Base-by-base conservation (phyloP, 2,113 vertebrate species). In the Azemiops feae region DNA sequence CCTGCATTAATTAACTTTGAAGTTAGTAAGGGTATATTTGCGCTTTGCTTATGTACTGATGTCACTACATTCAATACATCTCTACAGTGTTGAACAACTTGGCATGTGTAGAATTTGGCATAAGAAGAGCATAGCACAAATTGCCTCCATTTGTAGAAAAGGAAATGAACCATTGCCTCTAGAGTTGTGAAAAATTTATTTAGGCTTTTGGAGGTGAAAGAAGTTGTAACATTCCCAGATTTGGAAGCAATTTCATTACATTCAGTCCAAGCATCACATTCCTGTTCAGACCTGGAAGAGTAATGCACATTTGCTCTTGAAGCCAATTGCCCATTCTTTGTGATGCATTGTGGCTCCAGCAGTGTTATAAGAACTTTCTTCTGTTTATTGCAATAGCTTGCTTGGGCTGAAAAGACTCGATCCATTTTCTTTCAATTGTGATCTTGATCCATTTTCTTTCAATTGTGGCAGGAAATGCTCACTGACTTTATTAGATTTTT, bases 31-130 rank as follows among this genome's bases (percentile, higher is more conserved):
- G 34, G n/a, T 54, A 64, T 18, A 25, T n/a, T 95, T 92, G 86
- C 14, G 87, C 86, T 64, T 89, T 52, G 23, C 58, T 94, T 94
- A 95, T 92, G 92, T 92, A 88, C 25, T 55, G 7, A 43, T 89
- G 85, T 89, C 25, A 74, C 60, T 47, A 34, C 1, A 74, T 39
- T 57, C 39, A 5, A 39, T 39, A 23, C 34, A 18, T 30, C 47
- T 58, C 57, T 88, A 53, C 27, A 69, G 54, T 18, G 8, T 52
- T 69, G 85, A 22, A 64, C 20, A 30, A 10, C 27, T 69, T 88
- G 20, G 22, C 58, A 39, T 34, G 2, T 18, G 18, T 22, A 81
- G n/a, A 81, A 1, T 43, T 43, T 81, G 74, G 74, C 74, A 81
- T 43, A 22, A 81, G 74, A 81, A 81, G 74, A 39, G 7, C 34